Evolutionary conservation across 2,113 vertebrate genomes (phyloP).

Genomic region (Anser cygnoides): DNA sequence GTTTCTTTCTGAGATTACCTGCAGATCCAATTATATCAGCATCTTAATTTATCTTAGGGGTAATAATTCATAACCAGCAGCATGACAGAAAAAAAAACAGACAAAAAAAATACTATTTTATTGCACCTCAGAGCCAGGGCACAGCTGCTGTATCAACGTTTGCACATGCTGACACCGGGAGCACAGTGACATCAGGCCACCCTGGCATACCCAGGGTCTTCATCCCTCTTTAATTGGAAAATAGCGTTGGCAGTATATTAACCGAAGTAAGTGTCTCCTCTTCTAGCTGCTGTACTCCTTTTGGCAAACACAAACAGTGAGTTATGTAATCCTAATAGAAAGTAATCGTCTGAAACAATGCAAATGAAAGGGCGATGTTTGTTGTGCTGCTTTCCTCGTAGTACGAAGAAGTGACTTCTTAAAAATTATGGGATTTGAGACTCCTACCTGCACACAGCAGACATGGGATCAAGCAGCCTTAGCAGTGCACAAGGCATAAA

Average conservation of each 20-base stretch:
- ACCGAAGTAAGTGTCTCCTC: not conserved
- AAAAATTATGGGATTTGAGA: not conserved
- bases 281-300: not conserved
- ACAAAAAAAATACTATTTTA: not conserved
- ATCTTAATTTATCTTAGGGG: not conserved
- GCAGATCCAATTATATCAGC: not conserved
- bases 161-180: not conserved
- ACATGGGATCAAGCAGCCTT: not conserved
- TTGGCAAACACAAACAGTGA: not conserved
- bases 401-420: not conserved
- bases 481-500: not conserved
- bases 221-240: not conserved
- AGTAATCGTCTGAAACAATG: not conserved
- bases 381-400: not conserved
- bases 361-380: not conserved
- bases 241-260: not conserved
- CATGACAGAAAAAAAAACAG: not conserved
- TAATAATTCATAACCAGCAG: slow-evolving; percentile 4
- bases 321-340: not conserved
- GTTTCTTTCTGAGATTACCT: not conserved
- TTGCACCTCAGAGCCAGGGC: not conserved
- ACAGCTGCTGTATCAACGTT: not conserved
- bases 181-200: not conserved
- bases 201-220: not conserved
- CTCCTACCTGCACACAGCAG: not conserved